Evolutionary conservation across 2,113 vertebrate genomes (phyloP).

Genomic region (Xiphophorus maculatus): DNA sequence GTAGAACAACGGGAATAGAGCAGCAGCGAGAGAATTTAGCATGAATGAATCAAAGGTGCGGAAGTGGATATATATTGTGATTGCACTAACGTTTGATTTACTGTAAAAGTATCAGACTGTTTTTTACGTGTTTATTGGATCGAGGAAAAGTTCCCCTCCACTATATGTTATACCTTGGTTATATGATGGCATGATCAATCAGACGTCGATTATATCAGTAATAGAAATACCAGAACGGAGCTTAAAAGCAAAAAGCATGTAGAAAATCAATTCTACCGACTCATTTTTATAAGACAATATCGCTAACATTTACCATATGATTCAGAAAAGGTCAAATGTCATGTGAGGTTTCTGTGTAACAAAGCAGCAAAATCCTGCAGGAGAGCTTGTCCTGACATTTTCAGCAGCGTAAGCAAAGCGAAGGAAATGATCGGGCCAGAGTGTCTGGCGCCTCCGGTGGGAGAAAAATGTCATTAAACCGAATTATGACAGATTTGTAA

Average conservation of each 20-base stretch:
- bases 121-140: no score
- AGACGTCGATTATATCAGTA: not conserved
- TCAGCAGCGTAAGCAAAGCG: not conserved
- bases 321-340: constrained; percentile 35
- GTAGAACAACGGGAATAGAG: no score
- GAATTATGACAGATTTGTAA: constrained; percentile 6
- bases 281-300: constrained; percentile 36
- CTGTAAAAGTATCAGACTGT: no score
- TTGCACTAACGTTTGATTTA: no score
- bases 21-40: no score
- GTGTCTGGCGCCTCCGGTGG: not conserved
- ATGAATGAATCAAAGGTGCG: no score
- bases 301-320: constrained; percentile 1
- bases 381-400: constrained; percentile 42
- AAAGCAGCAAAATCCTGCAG: constrained; percentile 13
- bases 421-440: not conserved
- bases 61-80: no score
- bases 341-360: constrained; percentile 16
- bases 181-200: not conserved
- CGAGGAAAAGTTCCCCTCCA: no score
- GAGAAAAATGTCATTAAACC: not conserved
- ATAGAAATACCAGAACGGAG: not conserved
- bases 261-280: constrained; percentile 30
- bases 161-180: no score
- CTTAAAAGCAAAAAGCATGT: not conserved